Evolutionary conservation across 2,113 vertebrate genomes (phyloP).

Genomic region (Pogona vitticeps): DNA sequence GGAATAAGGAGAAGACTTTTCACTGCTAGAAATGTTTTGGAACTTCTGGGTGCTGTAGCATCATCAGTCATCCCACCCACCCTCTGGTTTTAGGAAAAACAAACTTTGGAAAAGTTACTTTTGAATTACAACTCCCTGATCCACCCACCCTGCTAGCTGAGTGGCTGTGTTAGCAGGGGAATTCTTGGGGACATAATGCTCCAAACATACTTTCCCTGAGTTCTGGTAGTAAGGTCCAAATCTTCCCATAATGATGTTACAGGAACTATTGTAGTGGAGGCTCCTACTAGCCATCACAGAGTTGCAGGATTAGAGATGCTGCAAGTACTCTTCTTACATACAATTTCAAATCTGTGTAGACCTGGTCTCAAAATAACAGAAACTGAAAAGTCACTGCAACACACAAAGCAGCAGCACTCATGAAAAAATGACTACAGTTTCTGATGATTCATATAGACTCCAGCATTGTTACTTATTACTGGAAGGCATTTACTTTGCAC

Average conservation of each 20-base stretch:
- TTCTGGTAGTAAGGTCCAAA: background rate
- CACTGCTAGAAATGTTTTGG: background rate
- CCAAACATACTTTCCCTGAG: too few species aligned
- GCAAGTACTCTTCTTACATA: background rate
- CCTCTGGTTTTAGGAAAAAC: background rate
- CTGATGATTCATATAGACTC: background rate
- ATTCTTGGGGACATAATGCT: too few species aligned
- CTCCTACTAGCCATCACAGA: too few species aligned
- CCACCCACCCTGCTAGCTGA: too few species aligned
- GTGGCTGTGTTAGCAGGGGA: too few species aligned
- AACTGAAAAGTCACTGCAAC: conserved; percentile 6
- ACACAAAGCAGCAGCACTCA: background rate
- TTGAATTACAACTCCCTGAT: too few species aligned
- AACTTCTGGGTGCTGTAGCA: background rate
- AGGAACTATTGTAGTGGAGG: background rate
- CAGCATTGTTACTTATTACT: background rate
- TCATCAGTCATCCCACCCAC: too few species aligned
- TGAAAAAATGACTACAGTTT: background rate
- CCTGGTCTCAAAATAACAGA: background rate
- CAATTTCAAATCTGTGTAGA: background rate
- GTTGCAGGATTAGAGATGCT: background rate
- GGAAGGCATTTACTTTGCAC: accelerated
- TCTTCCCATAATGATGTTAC: background rate
- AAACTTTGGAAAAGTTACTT: too few species aligned
- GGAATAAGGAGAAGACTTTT: too few species aligned